Conservation (phyloP, 2,797 vertebrate species). For the Tenualosa thibaudeaui region DNA sequence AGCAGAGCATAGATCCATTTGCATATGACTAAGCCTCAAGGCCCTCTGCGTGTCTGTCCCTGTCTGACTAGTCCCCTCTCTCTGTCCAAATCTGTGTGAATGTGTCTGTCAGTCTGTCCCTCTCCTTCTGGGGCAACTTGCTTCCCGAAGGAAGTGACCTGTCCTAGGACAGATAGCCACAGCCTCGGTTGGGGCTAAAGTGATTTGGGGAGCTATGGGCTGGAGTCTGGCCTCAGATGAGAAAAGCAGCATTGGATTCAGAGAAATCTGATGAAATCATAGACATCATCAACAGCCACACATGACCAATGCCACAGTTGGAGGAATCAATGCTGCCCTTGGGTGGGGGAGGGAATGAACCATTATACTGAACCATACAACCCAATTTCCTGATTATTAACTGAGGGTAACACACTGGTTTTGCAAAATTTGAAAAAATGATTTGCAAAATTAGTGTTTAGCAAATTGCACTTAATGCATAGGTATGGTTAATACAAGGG, state of each 20-base stretch:
- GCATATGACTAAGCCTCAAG: not conserved
- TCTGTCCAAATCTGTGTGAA: not conserved
- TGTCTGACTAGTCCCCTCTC: not conserved
- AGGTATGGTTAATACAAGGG: too few relatives aligned
- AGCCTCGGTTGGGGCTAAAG: conserved; percentile 29
- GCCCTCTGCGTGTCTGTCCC: conserved; percentile 10
- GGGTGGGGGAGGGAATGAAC: too few relatives aligned
- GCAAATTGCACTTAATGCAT: too few relatives aligned
- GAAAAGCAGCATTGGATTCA: not conserved
- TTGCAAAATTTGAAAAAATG: too few relatives aligned
- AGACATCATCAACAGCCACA: too few relatives aligned
- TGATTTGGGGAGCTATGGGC: conserved; percentile 26
- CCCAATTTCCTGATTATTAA: too few relatives aligned
- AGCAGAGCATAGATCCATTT: not conserved
- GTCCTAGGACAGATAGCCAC: conserved; percentile 34
- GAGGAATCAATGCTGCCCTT: too few relatives aligned
- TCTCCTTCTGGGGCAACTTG: conserved; percentile 14
- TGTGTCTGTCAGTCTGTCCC: too few relatives aligned
- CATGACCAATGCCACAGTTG: too few relatives aligned
- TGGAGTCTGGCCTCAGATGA: conserved; percentile 26
- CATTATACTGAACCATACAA: too few relatives aligned
- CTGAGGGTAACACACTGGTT: too few relatives aligned
- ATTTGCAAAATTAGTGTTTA: too few relatives aligned
- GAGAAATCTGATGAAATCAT: not conserved
- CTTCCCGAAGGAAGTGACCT: conserved; percentile 26